phyloP scores from a whole-genome alignment of 2,797 vertebrate species.

The Emys orbicularis region DNA sequence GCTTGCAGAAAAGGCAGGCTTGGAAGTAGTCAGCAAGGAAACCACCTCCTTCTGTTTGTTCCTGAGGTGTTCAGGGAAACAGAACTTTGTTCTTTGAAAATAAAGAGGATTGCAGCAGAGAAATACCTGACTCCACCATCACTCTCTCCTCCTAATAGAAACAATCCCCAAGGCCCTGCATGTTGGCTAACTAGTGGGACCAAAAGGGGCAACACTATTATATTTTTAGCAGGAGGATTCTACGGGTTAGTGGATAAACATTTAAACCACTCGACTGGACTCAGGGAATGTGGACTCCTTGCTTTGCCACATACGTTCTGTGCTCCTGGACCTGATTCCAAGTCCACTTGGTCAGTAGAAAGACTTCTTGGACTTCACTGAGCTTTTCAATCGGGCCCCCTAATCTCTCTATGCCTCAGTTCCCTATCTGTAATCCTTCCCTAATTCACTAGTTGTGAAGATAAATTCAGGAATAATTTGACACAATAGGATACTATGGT shows the following conservation, averaged over 20 bases:
- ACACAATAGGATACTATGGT: background rate
- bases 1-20: background rate
- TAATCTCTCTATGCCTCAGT: background rate
- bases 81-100: background rate
- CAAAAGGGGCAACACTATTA: background rate
- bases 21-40: background rate
- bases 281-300: no score
- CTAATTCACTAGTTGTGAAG: background rate
- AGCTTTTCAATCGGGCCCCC: background rate
- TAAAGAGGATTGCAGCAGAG: background rate
- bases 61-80: background rate
- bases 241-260: background rate
- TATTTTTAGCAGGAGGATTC: background rate
- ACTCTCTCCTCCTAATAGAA: background rate
- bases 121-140: background rate
- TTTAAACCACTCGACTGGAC: background rate
- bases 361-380: background rate
- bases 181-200: background rate
- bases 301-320: no score
- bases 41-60: background rate
- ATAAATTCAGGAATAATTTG: background rate
- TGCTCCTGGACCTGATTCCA: background rate
- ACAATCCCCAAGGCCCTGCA: background rate
- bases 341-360: background rate
- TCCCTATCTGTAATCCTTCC: background rate